Conservation (phyloP, 1,140 invertebrate species). For the Andrena cerasifolii region DNA sequence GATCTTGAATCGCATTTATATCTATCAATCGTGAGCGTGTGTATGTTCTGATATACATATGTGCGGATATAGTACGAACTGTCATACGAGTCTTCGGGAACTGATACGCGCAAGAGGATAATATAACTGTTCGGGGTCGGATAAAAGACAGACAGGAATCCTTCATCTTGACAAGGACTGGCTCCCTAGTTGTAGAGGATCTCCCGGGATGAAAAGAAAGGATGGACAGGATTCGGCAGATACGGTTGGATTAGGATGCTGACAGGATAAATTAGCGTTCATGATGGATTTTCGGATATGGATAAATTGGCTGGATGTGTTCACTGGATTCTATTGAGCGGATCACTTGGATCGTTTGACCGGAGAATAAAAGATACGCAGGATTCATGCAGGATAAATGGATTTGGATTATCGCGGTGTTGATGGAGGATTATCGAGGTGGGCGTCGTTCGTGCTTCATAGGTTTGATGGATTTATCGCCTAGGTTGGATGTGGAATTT, state of each 20-base stretch:
- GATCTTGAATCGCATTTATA: conserved; percentile 8
- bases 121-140: conserved; percentile 37
- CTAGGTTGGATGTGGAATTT: conserved; percentile 68
- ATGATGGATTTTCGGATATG: conserved; percentile 73
- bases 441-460: conserved; percentile 64
- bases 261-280: conserved; percentile 66
- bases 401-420: conserved; percentile 72
- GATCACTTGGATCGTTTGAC: conserved; percentile 61
- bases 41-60: conserved; percentile 45
- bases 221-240: conserved; percentile 66
- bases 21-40: conserved; percentile 43
- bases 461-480: conserved; percentile 72
- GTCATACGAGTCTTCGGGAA: conserved; percentile 40
- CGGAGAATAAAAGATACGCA: conserved; percentile 51
- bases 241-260: conserved; percentile 62
- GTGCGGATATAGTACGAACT: conserved; percentile 31
- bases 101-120: conserved; percentile 60
- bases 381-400: conserved; percentile 59
- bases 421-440: conserved; percentile 63
- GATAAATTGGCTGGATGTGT: conserved; percentile 70
- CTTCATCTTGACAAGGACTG: conserved; percentile 55
- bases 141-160: conserved; percentile 38
- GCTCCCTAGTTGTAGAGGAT: conserved; percentile 61
- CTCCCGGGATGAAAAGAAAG: conserved; percentile 33
- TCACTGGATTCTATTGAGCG: conserved; percentile 63